Evolutionary conservation across 2,113 vertebrate genomes (phyloP).

Genomic region (Promerops cafer): DNA sequence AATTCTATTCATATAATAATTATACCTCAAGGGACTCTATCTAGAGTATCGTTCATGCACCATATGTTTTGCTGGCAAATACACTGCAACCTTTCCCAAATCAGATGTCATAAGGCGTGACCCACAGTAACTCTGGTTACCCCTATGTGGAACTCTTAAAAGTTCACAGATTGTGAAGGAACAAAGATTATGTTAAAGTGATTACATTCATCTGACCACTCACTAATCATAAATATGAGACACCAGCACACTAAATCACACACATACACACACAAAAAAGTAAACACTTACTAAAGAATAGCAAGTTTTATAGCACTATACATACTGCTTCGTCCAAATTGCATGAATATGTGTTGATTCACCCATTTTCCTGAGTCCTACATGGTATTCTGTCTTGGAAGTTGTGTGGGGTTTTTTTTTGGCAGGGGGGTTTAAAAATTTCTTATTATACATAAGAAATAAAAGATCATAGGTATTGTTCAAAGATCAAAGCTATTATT

Average conservation of each 20-base stretch:
- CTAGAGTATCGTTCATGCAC: background rate
- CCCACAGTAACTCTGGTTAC: background rate
- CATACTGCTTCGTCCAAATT: background rate
- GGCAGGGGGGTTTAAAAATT: background rate
- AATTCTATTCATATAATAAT: background rate
- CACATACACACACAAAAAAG: background rate
- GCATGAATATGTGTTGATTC: background rate
- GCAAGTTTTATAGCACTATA: background rate
- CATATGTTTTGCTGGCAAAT: background rate
- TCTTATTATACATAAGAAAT: background rate
- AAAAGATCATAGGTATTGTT: background rate
- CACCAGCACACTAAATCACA: background rate
- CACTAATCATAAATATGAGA: background rate
- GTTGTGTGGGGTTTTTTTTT: background rate
- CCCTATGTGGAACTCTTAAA: background rate
- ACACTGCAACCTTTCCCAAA: background rate
- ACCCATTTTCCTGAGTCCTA: background rate
- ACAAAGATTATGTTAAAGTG: background rate
- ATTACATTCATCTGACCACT: background rate
- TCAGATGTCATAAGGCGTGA: background rate
- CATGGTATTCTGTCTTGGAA: background rate
- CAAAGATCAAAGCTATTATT: constrained; percentile 12
- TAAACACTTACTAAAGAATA: background rate
- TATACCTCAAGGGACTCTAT: background rate
- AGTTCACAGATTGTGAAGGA: background rate